A percentile compares a stretch with the other conserved stretches of the same genome.
Conservation (phyloP, 2,113 vertebrate genomes). For the Isichthys henryi region DNA sequence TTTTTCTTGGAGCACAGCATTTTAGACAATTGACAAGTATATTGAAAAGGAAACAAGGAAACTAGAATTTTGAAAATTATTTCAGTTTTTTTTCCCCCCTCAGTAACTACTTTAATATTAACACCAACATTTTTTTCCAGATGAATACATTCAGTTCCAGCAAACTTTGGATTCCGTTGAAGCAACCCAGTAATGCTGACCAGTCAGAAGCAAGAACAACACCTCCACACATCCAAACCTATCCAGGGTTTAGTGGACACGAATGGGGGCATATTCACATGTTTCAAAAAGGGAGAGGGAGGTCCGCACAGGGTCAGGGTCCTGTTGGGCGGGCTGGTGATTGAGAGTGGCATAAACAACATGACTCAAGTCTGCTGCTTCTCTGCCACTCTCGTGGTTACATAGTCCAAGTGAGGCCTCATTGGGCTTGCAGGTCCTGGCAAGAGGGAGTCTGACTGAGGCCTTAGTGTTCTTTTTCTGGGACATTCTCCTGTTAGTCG, state of each 20-base stretch:
- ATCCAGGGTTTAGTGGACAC: constrained; percentile 23
- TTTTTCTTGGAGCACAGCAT: background rate
- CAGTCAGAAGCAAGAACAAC: background rate
- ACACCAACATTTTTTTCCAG: background rate
- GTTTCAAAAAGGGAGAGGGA: constrained; percentile 27
- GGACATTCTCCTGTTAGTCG: background rate
- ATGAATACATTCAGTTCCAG: background rate
- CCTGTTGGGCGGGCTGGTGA: constrained; percentile 23
- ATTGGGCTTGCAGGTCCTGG: background rate
- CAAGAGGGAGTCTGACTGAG: background rate
- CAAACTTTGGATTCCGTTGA: background rate
- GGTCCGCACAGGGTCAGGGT: background rate
- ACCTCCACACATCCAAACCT: background rate
- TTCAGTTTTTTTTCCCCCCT: background rate
- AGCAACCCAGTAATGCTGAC: background rate
- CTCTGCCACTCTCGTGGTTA: background rate
- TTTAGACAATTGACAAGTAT: background rate
- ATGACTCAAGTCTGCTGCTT: constrained; percentile 15
- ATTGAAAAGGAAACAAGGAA: background rate
- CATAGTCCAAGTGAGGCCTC: background rate
- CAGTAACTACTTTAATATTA: background rate
- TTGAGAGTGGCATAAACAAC: constrained; percentile 52
- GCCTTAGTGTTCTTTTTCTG: background rate
- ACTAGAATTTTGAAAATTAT: background rate
- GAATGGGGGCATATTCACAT: constrained; percentile 57